Evolutionary conservation across 2,113 vertebrate species (phyloP), one percentile per base, ranked within the genome.

Genomic region (Sylvilagus bachmani): DNA sequence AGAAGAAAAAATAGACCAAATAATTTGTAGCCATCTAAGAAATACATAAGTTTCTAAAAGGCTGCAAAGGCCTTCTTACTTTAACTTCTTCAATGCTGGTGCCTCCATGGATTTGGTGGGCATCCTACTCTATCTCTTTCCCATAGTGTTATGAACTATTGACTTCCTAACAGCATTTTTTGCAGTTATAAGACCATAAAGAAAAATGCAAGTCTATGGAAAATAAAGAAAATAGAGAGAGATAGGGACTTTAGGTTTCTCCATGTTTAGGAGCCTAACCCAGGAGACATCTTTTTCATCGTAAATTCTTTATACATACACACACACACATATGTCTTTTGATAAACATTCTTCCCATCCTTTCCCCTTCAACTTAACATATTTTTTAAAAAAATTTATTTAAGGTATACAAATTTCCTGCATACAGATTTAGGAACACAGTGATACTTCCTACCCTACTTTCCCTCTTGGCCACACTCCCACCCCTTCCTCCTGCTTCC

Each of bases 111-210:
- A 82, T 86, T 8, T 55, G 22, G 38, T 75, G 22, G 19, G 10
- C 38, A 25, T 33, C 64, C 6, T 44, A 55, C 7, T 81, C 22
- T 27, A 74, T 44, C 33, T 90, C 36, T 67, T 74, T 10, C 36
- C 53, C 75, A 84, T 86, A 91, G 70, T 91, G 14, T 86, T 58
- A 67, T 31, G 6, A 86, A 80, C 22, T 90, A 77, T 27, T 97
- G 27, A 93, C 21, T 64, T 87, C 53, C 86, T 80, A 83, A 49
- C 51, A 91, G 78, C 0, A 78, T 22, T 91, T 93, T 17, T 58
- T 17, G 55, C 19, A 58, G 55, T 58, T 58, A 19, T 58, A 58
- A 58, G 55, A 58, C 4, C 55, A 58, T 58, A 29, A 90, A 3
- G 44, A 70, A 69, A 82, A 90, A 82, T 31, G 16, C 2, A 90